Base-by-base conservation (phyloP, 1,140 invertebrate species). In the Pemphigus obesinymphae region DNA sequence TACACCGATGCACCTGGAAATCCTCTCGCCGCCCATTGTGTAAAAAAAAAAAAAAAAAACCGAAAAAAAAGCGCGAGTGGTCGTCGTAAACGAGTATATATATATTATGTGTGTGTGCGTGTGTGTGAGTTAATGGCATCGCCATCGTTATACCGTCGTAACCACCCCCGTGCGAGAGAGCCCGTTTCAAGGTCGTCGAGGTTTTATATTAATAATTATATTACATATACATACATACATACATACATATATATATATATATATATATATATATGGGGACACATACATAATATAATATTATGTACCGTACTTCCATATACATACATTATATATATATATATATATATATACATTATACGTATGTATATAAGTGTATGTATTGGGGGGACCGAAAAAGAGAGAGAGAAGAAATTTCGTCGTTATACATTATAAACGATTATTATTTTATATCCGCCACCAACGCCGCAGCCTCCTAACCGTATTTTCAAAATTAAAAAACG, bases 51-150 rank as follows among this genome's bases (percentile, higher is more conserved):
- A 70, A 8, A 40, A 40, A 40, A 40, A 40, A 40, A 40, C 37
- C 37, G 26, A 61, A 34, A 63, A 48, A 73, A 73, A 72, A 73
- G 70, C 45, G 70, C 70, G 43, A 73, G 70, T 73, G 70, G 43
- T 73, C 70, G 26, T 45, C 68, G 68, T 68, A 43, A 40, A 68
- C 61, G 20, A 10, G 63, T 26, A 26, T n/a, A n/a, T n/a, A n/a
- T n/a, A n/a, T n/a, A n/a, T n/a, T n/a, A n/a, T 20, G 31, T 8
- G 31, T n/a, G 31, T 40, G 66, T 4, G 66, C 26, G 66, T 5
- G n/a, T 55, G 45, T 15, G 53, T 23, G 37, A 50, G 76, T 43
- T 80, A 80, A 80, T 80, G 76, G 76, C 76, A 80, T 50, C 55
- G 53, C 34, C 55, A 11, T 48, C 76, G 37, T 76, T 37, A 34